Evolutionary conservation across 2,797 vertebrate genomes (phyloP), one percentile per base, ranked within the genome.

Genomic region (Urocyon cinereoargenteus): DNA sequence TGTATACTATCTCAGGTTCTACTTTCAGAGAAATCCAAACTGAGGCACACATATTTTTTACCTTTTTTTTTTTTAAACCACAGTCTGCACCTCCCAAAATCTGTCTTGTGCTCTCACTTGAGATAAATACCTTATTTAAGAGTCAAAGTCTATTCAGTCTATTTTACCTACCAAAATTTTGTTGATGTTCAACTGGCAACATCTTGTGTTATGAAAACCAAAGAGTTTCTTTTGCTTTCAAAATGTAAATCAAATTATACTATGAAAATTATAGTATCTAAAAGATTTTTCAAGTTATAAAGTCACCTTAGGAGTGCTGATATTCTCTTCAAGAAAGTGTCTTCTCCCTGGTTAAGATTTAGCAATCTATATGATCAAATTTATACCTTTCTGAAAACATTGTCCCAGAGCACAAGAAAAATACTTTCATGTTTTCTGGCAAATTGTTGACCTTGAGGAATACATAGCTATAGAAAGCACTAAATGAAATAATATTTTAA

Each of bases 241-340:
- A 75, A 94, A 72, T 92, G 78, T 10, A 92, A 90, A 81, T 64
- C 55, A 87, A 87, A 55, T 85, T 89, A 49, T 16, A 86, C 57
- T 90, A 45, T 62, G n/a, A 66, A 94, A 92, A 66, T 91, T 95
- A 28, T 26, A 73, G 26, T 51, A 53, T 70, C 61, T 16, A 86
- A 93, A 85, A 86, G 13, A 51, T 21, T 93, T 92, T 86, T 83
- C 57, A 94, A 75, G 77, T 77, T 79, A 64, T 86, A 64, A 94
- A 89, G 45, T 3, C 2, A 18, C 53, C 19, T 94, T 68, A 34
- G 26, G 14, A 92, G 86, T 88, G 22, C 21, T 64, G 7, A 26
- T 61, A 61, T 36, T 95, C n/a, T 96, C 5, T 85, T 90, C 14
- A 78, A 89, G 49, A 77, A 45, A 16, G 1, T 31, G 2, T 89